Evolutionary conservation across 1,140 invertebrate genomes (phyloP).

Genomic region (Leptinotarsa undecemlineata): DNA sequence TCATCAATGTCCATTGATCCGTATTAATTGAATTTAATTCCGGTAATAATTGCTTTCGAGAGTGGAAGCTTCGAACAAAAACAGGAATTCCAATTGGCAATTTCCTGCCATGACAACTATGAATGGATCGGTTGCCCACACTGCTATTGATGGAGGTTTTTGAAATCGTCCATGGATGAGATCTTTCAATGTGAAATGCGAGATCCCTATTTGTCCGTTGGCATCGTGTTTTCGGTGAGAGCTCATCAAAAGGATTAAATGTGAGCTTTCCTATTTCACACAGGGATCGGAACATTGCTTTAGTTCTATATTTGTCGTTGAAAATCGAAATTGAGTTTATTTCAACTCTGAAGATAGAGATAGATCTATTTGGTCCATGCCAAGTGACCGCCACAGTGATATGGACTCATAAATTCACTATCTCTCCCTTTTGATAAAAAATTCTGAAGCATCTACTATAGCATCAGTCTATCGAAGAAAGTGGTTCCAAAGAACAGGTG

Average conservation of each 20-base stretch:
- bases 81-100: slow-evolving; percentile 8
- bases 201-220: slow-evolving; percentile 2
- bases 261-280: neutral
- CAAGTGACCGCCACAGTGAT: too few relatives aligned
- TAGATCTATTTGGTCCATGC: too few relatives aligned
- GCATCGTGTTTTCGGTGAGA: neutral
- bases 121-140: neutral
- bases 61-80: neutral
- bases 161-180: neutral
- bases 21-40: slow-evolving; percentile 4
- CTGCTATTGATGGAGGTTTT: neutral
- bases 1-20: neutral
- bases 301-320: too few relatives aligned
- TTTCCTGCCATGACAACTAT: slow-evolving; percentile 7
- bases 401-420: too few relatives aligned
- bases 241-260: neutral
- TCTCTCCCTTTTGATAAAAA: too few relatives aligned
- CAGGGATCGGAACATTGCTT: too few relatives aligned
- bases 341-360: too few relatives aligned
- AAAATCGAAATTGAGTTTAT: too few relatives aligned
- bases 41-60: slow-evolving; percentile 3
- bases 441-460: too few relatives aligned
- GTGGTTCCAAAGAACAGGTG: too few relatives aligned
- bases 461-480: too few relatives aligned
- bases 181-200: neutral